phyloP scores from a whole-genome alignment of 1,140 invertebrate genomes.

The Hermetia illucens region DNA sequence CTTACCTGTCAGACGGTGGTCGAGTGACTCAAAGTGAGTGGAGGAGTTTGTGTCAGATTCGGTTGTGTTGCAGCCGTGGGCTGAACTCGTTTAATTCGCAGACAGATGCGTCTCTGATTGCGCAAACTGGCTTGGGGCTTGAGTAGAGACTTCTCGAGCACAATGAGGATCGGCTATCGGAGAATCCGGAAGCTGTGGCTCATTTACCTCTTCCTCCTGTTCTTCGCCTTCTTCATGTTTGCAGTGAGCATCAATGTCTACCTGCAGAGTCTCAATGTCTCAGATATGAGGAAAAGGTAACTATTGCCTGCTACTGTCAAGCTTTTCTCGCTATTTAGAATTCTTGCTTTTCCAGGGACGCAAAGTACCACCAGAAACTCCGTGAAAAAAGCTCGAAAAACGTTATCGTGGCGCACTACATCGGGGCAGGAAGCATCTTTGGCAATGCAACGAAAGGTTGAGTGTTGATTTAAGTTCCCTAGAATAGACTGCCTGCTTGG shows the following conservation, averaged over 20 bases:
- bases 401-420: constrained; percentile 25
- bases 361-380: background rate
- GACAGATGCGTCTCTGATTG: too few species aligned
- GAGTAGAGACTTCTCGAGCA: too few species aligned
- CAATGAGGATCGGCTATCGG: background rate
- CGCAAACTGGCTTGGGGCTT: too few species aligned
- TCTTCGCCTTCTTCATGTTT: constrained; percentile 30
- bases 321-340: background rate
- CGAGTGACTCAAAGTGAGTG: too few species aligned
- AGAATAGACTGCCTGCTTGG: background rate
- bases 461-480: background rate
- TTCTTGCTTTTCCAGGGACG: background rate
- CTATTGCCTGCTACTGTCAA: background rate
- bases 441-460: constrained; percentile 28
- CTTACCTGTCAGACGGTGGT: too few species aligned
- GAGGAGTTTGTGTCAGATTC: too few species aligned
- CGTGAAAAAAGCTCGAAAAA: background rate
- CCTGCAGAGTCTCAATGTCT: constrained; percentile 22
- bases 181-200: constrained; percentile 27
- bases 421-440: constrained; percentile 29
- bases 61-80: too few species aligned
- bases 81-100: too few species aligned
- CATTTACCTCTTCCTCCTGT: constrained; percentile 24
- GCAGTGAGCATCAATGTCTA: constrained; percentile 29
- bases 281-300: constrained; percentile 13